Evolutionary conservation across 2,888 invertebrate species (phyloP).

Genomic region (Cheiracanthium punctorium): DNA sequence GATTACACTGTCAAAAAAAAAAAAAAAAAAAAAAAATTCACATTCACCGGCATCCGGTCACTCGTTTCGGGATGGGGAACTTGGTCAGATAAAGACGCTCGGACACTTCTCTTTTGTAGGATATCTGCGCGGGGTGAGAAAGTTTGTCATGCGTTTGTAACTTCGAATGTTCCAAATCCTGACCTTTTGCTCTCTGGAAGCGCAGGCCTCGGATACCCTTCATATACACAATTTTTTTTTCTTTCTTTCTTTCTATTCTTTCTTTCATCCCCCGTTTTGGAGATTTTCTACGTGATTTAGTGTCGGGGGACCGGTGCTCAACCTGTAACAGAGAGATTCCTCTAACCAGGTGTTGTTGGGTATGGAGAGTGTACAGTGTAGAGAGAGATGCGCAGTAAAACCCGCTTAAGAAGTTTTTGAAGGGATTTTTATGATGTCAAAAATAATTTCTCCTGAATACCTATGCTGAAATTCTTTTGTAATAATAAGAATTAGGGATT

Average conservation of each 20-base stretch:
- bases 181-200: conserved; percentile 19
- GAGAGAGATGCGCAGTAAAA: too few species aligned
- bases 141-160: conserved; percentile 59
- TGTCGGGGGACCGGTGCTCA: conserved; percentile 1
- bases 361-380: too few species aligned
- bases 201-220: not conserved
- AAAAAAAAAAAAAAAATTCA: conserved; percentile 9
- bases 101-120: conserved; percentile 14
- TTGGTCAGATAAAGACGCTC: conserved; percentile 33
- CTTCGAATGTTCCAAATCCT: conserved; percentile 24
- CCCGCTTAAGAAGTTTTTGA: too few species aligned
- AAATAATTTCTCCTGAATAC: too few species aligned
- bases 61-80: conserved; percentile 6
- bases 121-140: conserved; percentile 30
- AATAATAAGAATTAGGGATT: too few species aligned
- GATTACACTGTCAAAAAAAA: not conserved
- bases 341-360: conserved; percentile 6
- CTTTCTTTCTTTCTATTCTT: not conserved
- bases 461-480: too few species aligned
- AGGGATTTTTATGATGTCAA: too few species aligned
- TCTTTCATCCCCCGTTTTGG: not conserved
- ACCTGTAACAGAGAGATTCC: not conserved
- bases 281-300: conserved; percentile 36
- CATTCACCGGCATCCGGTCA: conserved; percentile 26
- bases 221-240: too few species aligned